Evolutionary conservation across 64 coral and sea anemone genomes (phyloP), one percentile per base, ranked within the genome.

Genomic region (Cladopsammia gracilis): DNA sequence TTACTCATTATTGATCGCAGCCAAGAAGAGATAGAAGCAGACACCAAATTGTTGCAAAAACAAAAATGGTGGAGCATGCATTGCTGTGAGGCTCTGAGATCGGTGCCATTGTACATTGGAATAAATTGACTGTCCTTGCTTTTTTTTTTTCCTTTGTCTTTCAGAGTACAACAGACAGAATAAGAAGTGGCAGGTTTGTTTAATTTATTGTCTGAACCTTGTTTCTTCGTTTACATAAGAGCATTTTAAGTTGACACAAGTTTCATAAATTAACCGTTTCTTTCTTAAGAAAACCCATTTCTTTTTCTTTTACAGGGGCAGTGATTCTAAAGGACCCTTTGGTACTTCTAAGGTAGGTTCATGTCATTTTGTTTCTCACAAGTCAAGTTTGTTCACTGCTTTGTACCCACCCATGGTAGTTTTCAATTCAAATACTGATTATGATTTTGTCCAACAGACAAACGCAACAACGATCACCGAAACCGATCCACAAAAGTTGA

Each of bases 401-500:
- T 49, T 49, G 18, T 22, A 64, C 43, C 47, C 18, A 22, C n/a
- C 10, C 0, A 68, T 50, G 19, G 10, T 4, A 42, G 10, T 5
- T 10, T 34, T 7, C 70, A 45, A 3, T 72, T 2, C 70, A 72
- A 12, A 13, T 8, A 72, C 25, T 11, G 70, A 25, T 7, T 70
- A 24, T 72, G 15, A 22, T 59, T 74, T 48, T 68, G 34, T 50
- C 49, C 22, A 49, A 25, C 76, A 94, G 92, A 62, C 62, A 48
- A 83, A 94, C 45, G 81, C 82, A 24, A 73, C 83, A 68, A 70
- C 87, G 6, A 86, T 92, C 23, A 90, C 95, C 44, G 90, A 96
- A 58, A 98, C 90, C 3, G 97, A 98, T 96, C 90, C 94, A 9
- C 95, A 96, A 46, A 96, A 93, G 83, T 78, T 99, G 45, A 93